phyloP scores from a whole-genome alignment of 1,140 invertebrate genomes.

The Sminthurides bifidus region DNA sequence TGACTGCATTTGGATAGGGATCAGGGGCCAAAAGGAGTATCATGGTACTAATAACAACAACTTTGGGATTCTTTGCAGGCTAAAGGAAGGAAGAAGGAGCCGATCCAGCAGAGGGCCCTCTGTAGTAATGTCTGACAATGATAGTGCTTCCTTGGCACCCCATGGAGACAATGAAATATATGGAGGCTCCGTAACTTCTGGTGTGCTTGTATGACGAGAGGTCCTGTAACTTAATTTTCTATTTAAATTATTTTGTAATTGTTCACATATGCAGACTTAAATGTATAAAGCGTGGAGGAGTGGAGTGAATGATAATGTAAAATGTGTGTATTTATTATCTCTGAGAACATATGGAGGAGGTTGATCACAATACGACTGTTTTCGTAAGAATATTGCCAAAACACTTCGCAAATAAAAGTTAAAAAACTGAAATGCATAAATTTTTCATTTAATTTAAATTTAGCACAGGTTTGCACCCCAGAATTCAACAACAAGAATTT shows the following conservation, averaged over 20 bases:
- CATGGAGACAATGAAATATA: constrained; percentile 22
- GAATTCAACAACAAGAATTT: no score
- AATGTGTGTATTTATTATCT: background rate
- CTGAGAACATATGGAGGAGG: background rate
- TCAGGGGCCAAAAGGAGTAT: no score
- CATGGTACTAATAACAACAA: no score
- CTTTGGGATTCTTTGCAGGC: no score
- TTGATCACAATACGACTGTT: background rate
- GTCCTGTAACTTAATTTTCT: background rate
- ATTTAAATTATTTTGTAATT: background rate
- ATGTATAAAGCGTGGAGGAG: no score
- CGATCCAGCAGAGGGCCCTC: background rate
- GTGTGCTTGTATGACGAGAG: constrained; percentile 27
- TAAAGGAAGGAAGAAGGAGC: background rate
- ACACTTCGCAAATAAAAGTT: background rate
- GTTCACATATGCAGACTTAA: background rate
- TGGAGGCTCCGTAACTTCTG: constrained; percentile 29
- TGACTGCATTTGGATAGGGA: constrained; percentile 2
- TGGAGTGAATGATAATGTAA: background rate
- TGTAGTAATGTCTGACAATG: constrained; percentile 12
- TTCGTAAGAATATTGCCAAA: background rate
- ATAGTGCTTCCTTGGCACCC: background rate
- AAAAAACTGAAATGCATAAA: constrained; percentile 2
- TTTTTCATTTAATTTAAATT: background rate
- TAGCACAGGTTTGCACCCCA: background rate